A percentile compares a stretch with the other conserved stretches of the same genome.
These are phyloP conservation scores for Willisornis vidua DNA, from an alignment of 2,113 vertebrate species.

Conservation along the genomic window DNA sequence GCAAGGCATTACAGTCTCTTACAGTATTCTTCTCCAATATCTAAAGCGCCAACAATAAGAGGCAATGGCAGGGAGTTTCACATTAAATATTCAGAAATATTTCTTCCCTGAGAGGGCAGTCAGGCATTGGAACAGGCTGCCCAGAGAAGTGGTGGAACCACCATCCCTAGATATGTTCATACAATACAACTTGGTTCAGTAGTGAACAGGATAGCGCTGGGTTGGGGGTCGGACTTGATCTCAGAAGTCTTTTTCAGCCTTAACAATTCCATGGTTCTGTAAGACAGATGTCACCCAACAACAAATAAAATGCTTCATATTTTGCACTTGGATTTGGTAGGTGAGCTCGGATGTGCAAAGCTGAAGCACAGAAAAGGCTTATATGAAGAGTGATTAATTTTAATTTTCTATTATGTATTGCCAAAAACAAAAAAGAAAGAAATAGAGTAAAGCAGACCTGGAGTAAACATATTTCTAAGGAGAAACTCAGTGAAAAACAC, in stretches of 20 bases:
- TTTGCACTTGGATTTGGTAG: background rate
- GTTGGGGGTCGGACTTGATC: background rate
- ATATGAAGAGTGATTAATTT: background rate
- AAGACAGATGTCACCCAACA: background rate
- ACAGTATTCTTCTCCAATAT: background rate
- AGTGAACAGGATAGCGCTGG: accelerated
- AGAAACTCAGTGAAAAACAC: background rate
- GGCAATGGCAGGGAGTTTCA: background rate
- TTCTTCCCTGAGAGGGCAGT: background rate
- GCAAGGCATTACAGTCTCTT: background rate
- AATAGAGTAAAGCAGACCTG: background rate
- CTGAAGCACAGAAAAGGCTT: background rate
- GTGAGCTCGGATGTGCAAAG: background rate
- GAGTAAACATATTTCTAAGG: background rate
- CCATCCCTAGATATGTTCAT: background rate
- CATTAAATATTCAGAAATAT: background rate
- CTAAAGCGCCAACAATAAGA: background rate
- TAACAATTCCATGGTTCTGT: background rate
- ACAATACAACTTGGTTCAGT: background rate
- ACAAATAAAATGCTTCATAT: background rate
- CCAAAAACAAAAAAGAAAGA: background rate
- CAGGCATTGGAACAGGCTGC: background rate
- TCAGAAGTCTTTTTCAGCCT: background rate
- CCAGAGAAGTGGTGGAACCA: background rate
- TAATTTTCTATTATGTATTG: background rate